Evolutionary conservation across 1,140 invertebrate species (phyloP).

Genomic region (Propsilocerus akamusi): DNA sequence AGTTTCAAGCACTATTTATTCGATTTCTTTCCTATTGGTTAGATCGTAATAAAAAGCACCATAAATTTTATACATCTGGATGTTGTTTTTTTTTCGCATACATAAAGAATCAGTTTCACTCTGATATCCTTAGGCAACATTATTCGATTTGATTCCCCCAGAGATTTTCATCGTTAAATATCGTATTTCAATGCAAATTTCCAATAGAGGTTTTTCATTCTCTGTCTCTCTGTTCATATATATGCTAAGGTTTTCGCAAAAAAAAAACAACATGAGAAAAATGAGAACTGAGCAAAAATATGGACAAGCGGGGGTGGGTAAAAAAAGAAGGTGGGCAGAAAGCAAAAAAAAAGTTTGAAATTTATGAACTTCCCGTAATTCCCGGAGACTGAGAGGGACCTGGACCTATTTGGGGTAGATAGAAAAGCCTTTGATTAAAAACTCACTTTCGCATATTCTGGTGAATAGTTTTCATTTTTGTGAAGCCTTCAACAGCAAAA

Average conservation of each 20-base stretch:
- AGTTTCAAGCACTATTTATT: neutral
- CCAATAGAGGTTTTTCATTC: neutral
- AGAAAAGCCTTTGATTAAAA: slow-evolving; percentile 3
- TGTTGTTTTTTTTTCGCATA: neutral
- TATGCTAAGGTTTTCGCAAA: neutral
- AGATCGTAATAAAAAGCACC: neutral
- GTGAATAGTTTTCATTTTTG: neutral
- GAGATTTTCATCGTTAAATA: slow-evolving; percentile 3
- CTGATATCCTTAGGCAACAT: neutral
- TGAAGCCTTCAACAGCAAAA: neutral
- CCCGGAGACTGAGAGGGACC: no score
- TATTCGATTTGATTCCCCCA: slow-evolving; percentile 1
- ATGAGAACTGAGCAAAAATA: neutral
- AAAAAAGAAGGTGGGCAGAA: neutral
- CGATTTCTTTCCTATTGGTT: slow-evolving; percentile 2
- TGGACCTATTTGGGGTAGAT: neutral
- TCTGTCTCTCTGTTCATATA: neutral
- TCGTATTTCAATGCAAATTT: slow-evolving; percentile 4
- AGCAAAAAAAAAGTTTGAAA: slow-evolving; percentile 1
- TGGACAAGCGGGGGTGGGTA: neutral
- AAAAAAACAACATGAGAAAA: neutral
- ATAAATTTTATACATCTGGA: slow-evolving; percentile 4
- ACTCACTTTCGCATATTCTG: neutral
- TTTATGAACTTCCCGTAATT: slow-evolving; percentile 3
- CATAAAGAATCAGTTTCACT: slow-evolving; percentile 3